Evolutionary conservation across 1,140 invertebrate species (phyloP), one percentile per base, ranked within the genome.

Genomic region (Coboldia fuscipes): DNA sequence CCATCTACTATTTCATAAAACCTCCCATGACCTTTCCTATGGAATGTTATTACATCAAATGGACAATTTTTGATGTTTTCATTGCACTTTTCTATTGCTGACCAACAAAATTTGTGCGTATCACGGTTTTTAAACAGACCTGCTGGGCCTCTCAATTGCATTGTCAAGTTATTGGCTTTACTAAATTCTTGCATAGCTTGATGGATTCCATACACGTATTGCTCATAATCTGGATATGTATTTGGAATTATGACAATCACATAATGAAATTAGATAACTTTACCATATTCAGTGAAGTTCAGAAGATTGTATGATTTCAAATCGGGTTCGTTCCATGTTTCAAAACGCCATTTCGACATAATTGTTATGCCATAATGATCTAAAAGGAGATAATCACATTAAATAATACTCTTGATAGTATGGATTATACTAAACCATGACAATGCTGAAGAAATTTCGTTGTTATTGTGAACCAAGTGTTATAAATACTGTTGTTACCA

Each of bases 271-370:
- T 14, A 24, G n/a, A 15, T 22, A 16, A 31, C 18, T 34, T 42
- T 40, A 58, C 54, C 45, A 37, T 37, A 6, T n/a, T 50, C 27
- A n/a, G 57, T 54, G 18, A 62, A 56, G 42, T 63, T 62, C 3
- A 62, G 40, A 20, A 44, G 42, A 35, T 64, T 63, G 35, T 63
- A 64, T 13, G 30, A 46, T 27, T 38, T 43, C 13, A 62, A 40
- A 45, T 64, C 62, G 4, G 61, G 62, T 43, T 64, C 62, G 40
- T 64, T 64, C 61, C 60, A 63, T 0, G 57, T 52, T 37, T 64
- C 62, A 44, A 62, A 63, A 33, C 49, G 51, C 61, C 61, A 64
- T 33, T 51, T 51, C 30, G 41, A 36, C 9, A 64, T 34, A 14
- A 50, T 43, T 14, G 45, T 37, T 4, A 42, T 36, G 1, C 61